Evolutionary conservation across 2,888 invertebrate species (phyloP).

Genomic region (Neoascia interrupta): DNA sequence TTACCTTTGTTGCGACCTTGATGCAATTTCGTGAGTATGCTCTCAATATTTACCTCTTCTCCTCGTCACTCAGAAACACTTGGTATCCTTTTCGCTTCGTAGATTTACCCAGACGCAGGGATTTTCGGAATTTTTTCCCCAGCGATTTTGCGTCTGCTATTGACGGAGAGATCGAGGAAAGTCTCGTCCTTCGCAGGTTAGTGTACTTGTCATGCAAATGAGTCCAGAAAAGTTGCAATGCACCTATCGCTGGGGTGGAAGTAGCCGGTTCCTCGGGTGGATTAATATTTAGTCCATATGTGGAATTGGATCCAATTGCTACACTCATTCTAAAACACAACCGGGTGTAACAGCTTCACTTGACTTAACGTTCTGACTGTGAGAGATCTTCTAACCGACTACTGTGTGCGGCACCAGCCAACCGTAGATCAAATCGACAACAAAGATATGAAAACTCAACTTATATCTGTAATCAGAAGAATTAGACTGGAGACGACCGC

Average conservation of each 20-base stretch:
- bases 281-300: conserved; percentile 37
- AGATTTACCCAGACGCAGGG: conserved; percentile 79
- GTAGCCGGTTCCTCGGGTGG: conserved; percentile 1
- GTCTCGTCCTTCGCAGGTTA: conserved; percentile 62
- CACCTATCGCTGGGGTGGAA: conserved; percentile 17
- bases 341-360: conserved; percentile 1
- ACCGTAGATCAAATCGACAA: neutral
- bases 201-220: conserved; percentile 63
- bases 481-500: conserved; percentile 7
- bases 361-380: conserved; percentile 14
- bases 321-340: conserved; percentile 43
- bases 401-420: neutral
- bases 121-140: conserved; percentile 73
- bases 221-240: conserved; percentile 65
- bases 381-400: conserved; percentile 54
- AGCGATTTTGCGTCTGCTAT: conserved; percentile 66
- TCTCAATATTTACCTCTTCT: conserved; percentile 82
- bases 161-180: conserved; percentile 21
- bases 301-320: conserved; percentile 43
- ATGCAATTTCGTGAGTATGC: no score
- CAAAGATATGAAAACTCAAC: conserved; percentile 9
- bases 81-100: conserved; percentile 83
- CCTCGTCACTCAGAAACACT: conserved; percentile 85
- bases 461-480: conserved; percentile 47
- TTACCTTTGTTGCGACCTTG: no score